A percentile compares a stretch with the other conserved stretches of the same genome.
Evolutionary conservation across 1,140 invertebrate species (phyloP).

Genomic region (Maconellicoccus hirsutus): DNA sequence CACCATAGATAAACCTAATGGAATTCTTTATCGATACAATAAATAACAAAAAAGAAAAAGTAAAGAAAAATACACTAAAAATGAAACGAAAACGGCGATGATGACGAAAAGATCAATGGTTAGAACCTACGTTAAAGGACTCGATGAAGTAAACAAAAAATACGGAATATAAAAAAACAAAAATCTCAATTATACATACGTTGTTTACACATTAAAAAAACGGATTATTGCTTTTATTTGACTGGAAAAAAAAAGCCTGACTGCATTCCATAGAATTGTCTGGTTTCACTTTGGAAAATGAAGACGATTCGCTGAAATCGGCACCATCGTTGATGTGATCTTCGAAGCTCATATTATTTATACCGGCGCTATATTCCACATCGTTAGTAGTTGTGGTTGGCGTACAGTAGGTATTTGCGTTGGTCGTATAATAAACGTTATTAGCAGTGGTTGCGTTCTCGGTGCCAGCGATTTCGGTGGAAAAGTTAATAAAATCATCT

Average conservation of each 20-base stretch:
- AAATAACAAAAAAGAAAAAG: slow-evolving; percentile 8
- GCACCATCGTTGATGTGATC: slow-evolving; percentile 56
- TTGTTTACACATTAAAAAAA: not conserved
- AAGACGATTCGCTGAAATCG: slow-evolving; percentile 17
- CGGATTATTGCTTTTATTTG: slow-evolving; percentile 12
- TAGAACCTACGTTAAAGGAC: too few relatives aligned
- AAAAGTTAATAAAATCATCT: slow-evolving; percentile 28
- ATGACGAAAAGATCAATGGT: too few relatives aligned
- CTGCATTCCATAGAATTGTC: not conserved
- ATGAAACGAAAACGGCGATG: not conserved
- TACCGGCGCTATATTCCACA: slow-evolving; percentile 36
- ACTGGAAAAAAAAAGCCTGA: not conserved
- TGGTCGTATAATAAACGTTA: slow-evolving; percentile 31
- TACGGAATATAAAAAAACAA: not conserved
- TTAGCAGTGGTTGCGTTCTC: slow-evolving; percentile 28
- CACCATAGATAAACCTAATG: too few relatives aligned
- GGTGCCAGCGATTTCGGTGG: slow-evolving; percentile 30
- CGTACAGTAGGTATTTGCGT: not conserved
- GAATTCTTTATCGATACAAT: too few relatives aligned
- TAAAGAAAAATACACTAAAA: not conserved
- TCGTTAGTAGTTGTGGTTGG: not conserved
- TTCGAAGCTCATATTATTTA: slow-evolving; percentile 69
- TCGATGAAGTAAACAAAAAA: not conserved
- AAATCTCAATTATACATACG: not conserved
- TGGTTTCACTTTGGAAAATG: not conserved